These are phyloP conservation scores for Prunella himalayana DNA, from an alignment of 2,113 vertebrate genomes.

Conservation along the genomic window DNA sequence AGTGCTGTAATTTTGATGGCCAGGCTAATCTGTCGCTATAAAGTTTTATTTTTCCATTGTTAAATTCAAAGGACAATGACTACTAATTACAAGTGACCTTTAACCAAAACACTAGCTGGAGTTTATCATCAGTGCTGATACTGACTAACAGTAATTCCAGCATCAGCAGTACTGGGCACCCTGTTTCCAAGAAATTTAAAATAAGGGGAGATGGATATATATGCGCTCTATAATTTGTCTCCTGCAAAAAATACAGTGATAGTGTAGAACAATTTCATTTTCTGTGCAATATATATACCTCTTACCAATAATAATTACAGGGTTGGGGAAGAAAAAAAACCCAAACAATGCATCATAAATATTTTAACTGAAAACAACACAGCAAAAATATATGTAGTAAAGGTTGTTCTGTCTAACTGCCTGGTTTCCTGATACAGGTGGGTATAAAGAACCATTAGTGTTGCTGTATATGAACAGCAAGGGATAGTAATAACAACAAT, in stretches of 20 bases:
- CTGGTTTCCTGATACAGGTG: conserved; percentile 35
- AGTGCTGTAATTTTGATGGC: conserved; percentile 55
- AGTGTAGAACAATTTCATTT: background rate
- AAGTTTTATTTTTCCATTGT: conserved; percentile 45
- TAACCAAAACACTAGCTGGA: background rate
- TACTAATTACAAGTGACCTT: conserved; percentile 54
- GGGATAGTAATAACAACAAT: background rate
- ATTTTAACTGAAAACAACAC: conserved; percentile 5
- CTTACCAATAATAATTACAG: background rate
- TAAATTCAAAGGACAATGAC: conserved; percentile 27
- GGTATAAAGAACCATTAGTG: conserved; percentile 11
- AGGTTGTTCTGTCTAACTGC: background rate
- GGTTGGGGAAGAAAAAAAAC: background rate
- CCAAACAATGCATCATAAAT: background rate
- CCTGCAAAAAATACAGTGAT: background rate
- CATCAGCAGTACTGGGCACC: background rate
- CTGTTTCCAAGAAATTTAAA: background rate
- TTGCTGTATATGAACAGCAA: background rate
- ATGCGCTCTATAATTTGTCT: background rate
- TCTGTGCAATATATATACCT: background rate
- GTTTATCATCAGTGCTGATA: conserved; percentile 11
- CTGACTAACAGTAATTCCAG: background rate
- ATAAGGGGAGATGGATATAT: background rate
- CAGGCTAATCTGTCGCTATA: conserved; percentile 24
- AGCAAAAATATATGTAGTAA: background rate